These are phyloP conservation scores for Eupithecia pulchellata DNA, from an alignment of 2,888 invertebrate species.

Conservation along the genomic window DNA sequence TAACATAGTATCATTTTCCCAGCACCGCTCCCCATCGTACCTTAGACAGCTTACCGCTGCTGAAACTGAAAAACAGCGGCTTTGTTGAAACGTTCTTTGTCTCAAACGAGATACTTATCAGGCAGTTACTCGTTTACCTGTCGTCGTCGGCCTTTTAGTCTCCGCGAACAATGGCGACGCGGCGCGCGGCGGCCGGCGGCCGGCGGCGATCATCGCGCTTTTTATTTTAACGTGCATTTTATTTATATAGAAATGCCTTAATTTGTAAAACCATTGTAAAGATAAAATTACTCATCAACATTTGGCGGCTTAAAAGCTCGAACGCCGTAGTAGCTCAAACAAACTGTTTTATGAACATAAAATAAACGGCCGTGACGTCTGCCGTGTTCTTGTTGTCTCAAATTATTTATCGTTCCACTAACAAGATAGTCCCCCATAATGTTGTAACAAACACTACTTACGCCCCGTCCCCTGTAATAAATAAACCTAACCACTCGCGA, in stretches of 20 bases:
- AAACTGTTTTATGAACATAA: neutral
- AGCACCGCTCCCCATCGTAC: constrained; percentile 28
- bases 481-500: constrained; percentile 32
- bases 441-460: constrained; percentile 31
- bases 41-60: constrained; percentile 33
- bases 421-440: constrained; percentile 22
- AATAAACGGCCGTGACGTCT: neutral
- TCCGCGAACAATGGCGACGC: constrained; percentile 22
- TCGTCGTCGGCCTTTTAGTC: constrained; percentile 33
- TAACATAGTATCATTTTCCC: constrained; percentile 30
- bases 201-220: constrained; percentile 16
- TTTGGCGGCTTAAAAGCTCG: neutral
- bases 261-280: neutral
- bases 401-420: constrained; percentile 17
- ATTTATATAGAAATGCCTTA: neutral
- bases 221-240: constrained; percentile 20
- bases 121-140: constrained; percentile 78
- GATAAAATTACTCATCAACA: neutral
- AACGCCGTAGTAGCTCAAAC: neutral
- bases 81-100: constrained; percentile 63
- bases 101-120: constrained; percentile 80
- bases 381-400: constrained; percentile 15
- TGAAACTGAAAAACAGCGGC: constrained; percentile 58
- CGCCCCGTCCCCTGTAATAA: constrained; percentile 27
- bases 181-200: too few species aligned